Evolutionary conservation across 2,113 vertebrate species (phyloP).

Genomic region (Aegypius monachus): DNA sequence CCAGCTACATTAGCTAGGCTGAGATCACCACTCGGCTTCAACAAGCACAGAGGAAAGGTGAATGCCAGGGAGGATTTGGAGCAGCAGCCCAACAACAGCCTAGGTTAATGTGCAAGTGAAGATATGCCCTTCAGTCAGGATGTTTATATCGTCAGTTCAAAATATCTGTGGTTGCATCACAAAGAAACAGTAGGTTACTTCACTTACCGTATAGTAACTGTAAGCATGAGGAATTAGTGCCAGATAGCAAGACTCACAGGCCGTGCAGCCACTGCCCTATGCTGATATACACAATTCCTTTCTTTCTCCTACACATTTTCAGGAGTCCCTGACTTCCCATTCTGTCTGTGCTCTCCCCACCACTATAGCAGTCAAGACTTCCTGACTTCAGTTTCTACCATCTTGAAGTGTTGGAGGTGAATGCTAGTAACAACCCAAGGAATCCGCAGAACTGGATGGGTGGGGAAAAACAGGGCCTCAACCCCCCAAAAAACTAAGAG

Average conservation of each 20-base stretch:
- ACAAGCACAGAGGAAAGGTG: neutral
- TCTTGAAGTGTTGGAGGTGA: neutral
- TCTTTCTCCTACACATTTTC: neutral
- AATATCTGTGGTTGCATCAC: neutral
- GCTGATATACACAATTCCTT: neutral
- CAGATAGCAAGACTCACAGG: neutral
- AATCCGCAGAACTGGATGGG: neutral
- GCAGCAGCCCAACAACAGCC: neutral
- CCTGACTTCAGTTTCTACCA: neutral
- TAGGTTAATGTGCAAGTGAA: neutral
- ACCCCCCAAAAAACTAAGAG: neutral
- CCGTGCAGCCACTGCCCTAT: neutral
- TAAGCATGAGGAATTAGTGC: neutral
- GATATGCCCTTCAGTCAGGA: neutral
- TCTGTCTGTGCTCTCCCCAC: neutral
- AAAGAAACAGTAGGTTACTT: neutral
- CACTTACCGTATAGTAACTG: fast-evolving
- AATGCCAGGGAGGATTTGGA: neutral
- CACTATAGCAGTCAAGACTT: neutral
- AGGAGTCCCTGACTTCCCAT: neutral
- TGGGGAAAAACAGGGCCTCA: neutral
- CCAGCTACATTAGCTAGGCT: neutral
- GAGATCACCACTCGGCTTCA: neutral
- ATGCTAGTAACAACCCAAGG: neutral
- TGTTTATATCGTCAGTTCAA: neutral